phyloP scores from a whole-genome alignment of 2,797 vertebrate genomes.

The Chiloscyllium punctatum region DNA sequence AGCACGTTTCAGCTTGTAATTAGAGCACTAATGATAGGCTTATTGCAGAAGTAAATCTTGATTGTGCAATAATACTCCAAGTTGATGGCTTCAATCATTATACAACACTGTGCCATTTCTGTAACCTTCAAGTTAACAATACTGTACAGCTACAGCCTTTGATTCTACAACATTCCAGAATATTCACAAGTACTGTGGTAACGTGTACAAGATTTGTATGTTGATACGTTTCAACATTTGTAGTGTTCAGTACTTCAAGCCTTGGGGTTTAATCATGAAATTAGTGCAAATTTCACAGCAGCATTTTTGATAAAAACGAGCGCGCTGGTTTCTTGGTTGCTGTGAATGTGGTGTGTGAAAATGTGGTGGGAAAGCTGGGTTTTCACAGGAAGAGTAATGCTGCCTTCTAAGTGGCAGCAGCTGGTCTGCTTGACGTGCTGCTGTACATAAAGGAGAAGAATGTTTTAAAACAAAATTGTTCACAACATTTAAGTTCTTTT shows the following conservation, averaged over 20 bases:
- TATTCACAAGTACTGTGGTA: background rate
- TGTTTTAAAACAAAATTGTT: background rate
- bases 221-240: conserved; percentile 10
- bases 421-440: conserved; percentile 27
- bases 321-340: conserved; percentile 26
- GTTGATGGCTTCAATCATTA: background rate
- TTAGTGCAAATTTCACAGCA: conserved; percentile 34
- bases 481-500: background rate
- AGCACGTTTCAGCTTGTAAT: background rate
- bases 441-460: conserved; percentile 20
- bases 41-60: conserved; percentile 22
- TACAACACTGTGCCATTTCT: background rate
- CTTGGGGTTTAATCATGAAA: conserved; percentile 37
- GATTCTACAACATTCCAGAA: background rate
- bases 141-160: background rate
- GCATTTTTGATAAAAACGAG: conserved; percentile 18
- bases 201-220: background rate
- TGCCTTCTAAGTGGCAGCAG: conserved; percentile 33
- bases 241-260: background rate
- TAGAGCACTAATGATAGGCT: conserved; percentile 23
- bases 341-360: conserved; percentile 35
- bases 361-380: conserved; percentile 32
- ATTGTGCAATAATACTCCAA: conserved; percentile 2
- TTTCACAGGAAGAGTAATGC: conserved; percentile 37
- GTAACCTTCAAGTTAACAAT: conserved; percentile 2